Conservation (phyloP, 2,888 invertebrate species). For the Eurois occulta region DNA sequence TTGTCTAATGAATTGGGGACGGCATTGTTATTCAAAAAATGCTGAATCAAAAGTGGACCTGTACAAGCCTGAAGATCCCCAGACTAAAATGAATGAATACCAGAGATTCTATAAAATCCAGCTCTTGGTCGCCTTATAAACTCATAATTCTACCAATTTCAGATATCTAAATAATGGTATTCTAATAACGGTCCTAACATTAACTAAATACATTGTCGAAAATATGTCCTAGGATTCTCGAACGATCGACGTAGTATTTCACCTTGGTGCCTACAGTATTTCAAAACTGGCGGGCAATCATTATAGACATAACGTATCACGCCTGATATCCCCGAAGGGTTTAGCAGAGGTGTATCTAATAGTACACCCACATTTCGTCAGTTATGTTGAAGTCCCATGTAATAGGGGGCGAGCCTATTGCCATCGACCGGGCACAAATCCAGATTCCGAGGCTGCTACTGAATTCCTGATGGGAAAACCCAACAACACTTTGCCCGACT, state of each 20-base stretch:
- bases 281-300: not conserved
- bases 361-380: too few species aligned
- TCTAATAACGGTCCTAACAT: not conserved
- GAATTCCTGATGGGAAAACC: not conserved
- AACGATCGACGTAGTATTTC: not conserved
- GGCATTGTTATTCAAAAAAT: not conserved
- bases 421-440: too few species aligned
- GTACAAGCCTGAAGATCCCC: not conserved
- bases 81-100: not conserved
- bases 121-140: not conserved
- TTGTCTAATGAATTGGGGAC: not conserved
- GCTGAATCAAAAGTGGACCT: not conserved
- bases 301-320: not conserved
- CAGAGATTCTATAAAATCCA: not conserved
- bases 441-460: not conserved
- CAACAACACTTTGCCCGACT: not conserved
- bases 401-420: not conserved
- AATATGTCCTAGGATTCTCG: conserved; percentile 6
- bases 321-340: not conserved
- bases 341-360: too few species aligned
- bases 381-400: not conserved
- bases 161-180: not conserved
- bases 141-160: not conserved
- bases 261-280: not conserved
- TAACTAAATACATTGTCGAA: not conserved